phyloP scores from a whole-genome alignment of 1,140 invertebrate species.

The Laodelphax striatellus region DNA sequence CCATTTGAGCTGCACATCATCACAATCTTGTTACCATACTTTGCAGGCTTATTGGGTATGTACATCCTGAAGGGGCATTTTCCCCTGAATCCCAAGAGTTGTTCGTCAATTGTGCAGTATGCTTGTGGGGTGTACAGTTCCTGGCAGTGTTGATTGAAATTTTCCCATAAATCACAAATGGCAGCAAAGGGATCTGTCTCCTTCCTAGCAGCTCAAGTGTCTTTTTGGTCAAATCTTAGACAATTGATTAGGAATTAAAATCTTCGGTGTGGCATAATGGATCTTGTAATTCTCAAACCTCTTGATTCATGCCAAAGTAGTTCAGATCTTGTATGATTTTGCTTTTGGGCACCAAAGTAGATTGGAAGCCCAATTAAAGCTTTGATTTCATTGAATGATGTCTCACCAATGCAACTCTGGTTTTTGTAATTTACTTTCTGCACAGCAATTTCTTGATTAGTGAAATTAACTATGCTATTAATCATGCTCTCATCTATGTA shows the following conservation, averaged over 20 bases:
- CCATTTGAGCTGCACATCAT: slow-evolving; percentile 25
- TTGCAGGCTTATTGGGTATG: slow-evolving; percentile 35
- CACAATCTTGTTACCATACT: slow-evolving; percentile 34
- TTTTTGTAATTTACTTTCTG: background rate
- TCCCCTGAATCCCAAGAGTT: slow-evolving; percentile 18
- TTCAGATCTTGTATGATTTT: background rate
- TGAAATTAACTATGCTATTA: background rate
- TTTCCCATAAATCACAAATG: slow-evolving; percentile 16
- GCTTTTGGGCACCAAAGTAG: slow-evolving; percentile 5
- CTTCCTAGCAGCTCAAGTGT: slow-evolving; percentile 13
- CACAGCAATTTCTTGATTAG: background rate
- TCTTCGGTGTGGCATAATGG: slow-evolving; percentile 17
- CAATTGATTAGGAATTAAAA: slow-evolving; percentile 18
- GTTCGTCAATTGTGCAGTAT: slow-evolving; percentile 3
- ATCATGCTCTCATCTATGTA: background rate
- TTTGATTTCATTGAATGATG: slow-evolving; percentile 3
- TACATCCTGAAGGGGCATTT: slow-evolving; percentile 30
- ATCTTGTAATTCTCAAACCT: slow-evolving; percentile 11
- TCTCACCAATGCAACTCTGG: background rate
- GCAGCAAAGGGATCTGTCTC: slow-evolving; percentile 17
- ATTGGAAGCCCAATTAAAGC: slow-evolving; percentile 7
- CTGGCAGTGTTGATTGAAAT: slow-evolving; percentile 10
- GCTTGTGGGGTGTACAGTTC: slow-evolving; percentile 5
- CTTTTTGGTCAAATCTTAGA: slow-evolving; percentile 20
- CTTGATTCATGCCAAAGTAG: slow-evolving; percentile 13